These are phyloP conservation scores for Pantherophis alleghaniensis DNA, from an alignment of 2,797 vertebrate genomes.

Conservation along the genomic window DNA sequence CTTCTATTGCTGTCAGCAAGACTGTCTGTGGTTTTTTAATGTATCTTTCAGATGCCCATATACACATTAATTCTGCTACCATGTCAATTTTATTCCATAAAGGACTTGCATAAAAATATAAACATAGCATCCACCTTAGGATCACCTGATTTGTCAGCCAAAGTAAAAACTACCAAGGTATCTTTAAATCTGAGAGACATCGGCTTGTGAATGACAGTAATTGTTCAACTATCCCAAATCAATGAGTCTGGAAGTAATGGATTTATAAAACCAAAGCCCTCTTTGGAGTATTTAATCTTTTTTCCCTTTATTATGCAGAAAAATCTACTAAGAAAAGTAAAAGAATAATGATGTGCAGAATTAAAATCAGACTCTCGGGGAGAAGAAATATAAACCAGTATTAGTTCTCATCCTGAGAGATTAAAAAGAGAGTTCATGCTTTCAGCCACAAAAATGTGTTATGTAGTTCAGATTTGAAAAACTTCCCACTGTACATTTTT, in stretches of 20 bases:
- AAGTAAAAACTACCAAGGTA: background rate
- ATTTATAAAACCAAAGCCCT: background rate
- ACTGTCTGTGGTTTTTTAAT: background rate
- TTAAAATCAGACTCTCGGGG: slow-evolving; percentile 19
- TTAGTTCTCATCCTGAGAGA: slow-evolving; percentile 4
- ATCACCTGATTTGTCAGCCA: background rate
- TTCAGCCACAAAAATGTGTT: slow-evolving; percentile 15
- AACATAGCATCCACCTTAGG: background rate
- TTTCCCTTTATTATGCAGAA: slow-evolving; percentile 6
- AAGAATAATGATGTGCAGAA: slow-evolving; percentile 2
- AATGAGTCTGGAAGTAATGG: background rate
- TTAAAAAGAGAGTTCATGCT: slow-evolving; percentile 2
- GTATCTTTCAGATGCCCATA: background rate
- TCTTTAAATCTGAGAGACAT: background rate
- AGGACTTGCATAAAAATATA: background rate
- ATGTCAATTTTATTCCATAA: background rate
- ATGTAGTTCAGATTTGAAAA: slow-evolving; percentile 48
- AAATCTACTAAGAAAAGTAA: background rate
- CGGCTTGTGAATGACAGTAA: background rate
- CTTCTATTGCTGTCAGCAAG: slow-evolving; percentile 37
- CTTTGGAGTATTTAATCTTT: background rate
- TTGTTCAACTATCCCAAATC: background rate
- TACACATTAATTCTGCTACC: background rate
- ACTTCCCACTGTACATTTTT: slow-evolving; percentile 51
- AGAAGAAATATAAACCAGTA: slow-evolving; percentile 17